Evolutionary conservation across 2,888 invertebrate genomes (phyloP).

Genomic region (Ligdia adustata): DNA sequence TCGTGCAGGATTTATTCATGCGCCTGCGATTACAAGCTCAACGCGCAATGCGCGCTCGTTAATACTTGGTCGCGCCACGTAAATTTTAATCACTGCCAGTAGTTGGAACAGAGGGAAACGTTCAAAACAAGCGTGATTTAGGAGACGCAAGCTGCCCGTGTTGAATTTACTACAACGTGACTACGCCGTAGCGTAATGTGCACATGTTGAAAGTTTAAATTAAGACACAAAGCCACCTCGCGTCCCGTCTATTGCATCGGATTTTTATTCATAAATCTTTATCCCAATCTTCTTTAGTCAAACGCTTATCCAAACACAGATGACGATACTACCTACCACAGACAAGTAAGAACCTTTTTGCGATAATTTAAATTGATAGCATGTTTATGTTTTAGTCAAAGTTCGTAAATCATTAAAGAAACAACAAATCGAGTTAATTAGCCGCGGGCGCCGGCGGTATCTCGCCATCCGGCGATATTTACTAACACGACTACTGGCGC

Average conservation of each 20-base stretch:
- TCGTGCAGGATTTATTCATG: constrained; percentile 77
- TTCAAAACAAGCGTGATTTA: constrained; percentile 80
- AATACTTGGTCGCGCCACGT: constrained; percentile 81
- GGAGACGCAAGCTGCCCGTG: constrained; percentile 60
- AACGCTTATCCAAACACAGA: too few species aligned
- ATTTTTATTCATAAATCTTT: constrained; percentile 10
- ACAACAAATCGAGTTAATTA: constrained; percentile 59
- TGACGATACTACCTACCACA: too few species aligned
- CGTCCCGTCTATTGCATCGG: constrained; percentile 14
- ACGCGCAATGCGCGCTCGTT: constrained; percentile 76
- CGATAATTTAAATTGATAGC: not conserved
- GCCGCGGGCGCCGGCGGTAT: constrained; percentile 64
- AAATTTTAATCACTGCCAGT: constrained; percentile 83
- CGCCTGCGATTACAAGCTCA: constrained; percentile 68
- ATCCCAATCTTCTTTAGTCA: not conserved
- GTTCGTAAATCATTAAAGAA: constrained; percentile 33
- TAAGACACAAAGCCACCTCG: constrained; percentile 28
- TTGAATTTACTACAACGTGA: constrained; percentile 53
- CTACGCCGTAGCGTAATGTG: constrained; percentile 27
- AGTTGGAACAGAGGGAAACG: constrained; percentile 75
- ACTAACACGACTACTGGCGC: constrained; percentile 66
- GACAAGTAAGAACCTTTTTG: too few species aligned
- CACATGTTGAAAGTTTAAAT: constrained; percentile 33
- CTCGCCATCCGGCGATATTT: constrained; percentile 64
- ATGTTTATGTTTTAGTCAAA: constrained; percentile 16